These are phyloP conservation scores for Heliconius sara DNA, from an alignment of 2,888 invertebrate genomes.

Conservation along the genomic window DNA sequence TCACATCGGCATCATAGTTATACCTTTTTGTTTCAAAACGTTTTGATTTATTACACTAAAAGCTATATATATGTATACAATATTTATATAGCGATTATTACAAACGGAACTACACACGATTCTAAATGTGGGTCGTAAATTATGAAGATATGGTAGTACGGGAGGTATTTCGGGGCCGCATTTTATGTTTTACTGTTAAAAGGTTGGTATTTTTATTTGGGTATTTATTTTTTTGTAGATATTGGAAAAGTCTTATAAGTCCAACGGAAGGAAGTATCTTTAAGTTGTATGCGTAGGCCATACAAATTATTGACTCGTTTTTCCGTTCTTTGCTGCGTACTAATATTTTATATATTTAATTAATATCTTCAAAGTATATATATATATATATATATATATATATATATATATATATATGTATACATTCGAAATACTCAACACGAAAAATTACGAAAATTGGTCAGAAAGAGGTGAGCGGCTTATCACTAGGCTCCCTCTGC, in stretches of 20 bases:
- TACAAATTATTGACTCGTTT: neutral
- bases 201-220: neutral
- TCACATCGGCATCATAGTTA: neutral
- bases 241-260: neutral
- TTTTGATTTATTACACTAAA: neutral
- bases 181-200: constrained; percentile 8
- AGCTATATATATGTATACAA: constrained; percentile 3
- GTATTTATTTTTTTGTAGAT: neutral
- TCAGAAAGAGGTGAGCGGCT: too few species aligned
- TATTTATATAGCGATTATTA: constrained; percentile 19
- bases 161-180: constrained; percentile 6
- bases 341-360: too few species aligned
- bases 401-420: too few species aligned
- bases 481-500: neutral
- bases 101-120: constrained; percentile 19
- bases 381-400: too few species aligned
- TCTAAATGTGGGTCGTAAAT: constrained; percentile 22
- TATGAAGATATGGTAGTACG: constrained; percentile 21
- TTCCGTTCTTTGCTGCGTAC: neutral
- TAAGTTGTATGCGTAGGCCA: too few species aligned
- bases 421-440: too few species aligned
- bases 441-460: too few species aligned
- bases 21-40: neutral
- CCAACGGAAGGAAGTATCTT: too few species aligned
- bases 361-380: too few species aligned